phyloP scores from a whole-genome alignment of 2,797 vertebrate species.

The Meriones psammophilus region DNA sequence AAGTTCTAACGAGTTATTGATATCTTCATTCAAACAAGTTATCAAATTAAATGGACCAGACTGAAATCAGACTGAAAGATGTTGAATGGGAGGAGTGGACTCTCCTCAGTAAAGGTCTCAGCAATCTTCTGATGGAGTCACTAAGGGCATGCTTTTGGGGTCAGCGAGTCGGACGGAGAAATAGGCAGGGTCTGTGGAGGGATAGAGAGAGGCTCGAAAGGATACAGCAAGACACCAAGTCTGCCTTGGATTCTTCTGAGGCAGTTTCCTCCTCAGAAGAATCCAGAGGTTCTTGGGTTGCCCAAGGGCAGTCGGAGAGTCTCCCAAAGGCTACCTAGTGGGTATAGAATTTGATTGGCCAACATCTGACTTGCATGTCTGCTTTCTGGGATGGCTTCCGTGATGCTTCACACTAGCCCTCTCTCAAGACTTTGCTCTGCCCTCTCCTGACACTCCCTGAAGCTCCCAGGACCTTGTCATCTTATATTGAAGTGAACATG shows the following conservation, averaged over 20 bases:
- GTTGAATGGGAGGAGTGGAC: neutral
- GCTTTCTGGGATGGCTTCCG: neutral
- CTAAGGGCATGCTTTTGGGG: neutral
- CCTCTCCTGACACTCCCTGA: neutral
- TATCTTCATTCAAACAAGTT: slow-evolving; percentile 8
- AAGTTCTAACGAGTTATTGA: slow-evolving; percentile 47
- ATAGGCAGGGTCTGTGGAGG: neutral
- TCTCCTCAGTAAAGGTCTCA: neutral
- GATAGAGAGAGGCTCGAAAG: neutral
- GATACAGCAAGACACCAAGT: neutral
- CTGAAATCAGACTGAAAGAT: neutral
- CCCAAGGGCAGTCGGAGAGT: neutral
- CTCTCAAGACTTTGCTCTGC: neutral
- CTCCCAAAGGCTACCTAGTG: neutral
- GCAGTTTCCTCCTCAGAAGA: neutral
- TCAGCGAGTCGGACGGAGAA: neutral
- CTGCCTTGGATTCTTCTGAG: neutral
- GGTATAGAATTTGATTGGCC: neutral
- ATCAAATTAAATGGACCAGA: neutral
- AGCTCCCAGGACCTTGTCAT: neutral
- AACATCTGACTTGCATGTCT: neutral
- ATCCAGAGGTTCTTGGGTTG: neutral
- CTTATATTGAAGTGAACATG: neutral
- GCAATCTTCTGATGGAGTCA: neutral
- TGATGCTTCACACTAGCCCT: neutral